A percentile compares a stretch with the other conserved stretches of the same genome.
Evolutionary conservation across 2,888 invertebrate species (phyloP).

Genomic region (Elysia crispata): DNA sequence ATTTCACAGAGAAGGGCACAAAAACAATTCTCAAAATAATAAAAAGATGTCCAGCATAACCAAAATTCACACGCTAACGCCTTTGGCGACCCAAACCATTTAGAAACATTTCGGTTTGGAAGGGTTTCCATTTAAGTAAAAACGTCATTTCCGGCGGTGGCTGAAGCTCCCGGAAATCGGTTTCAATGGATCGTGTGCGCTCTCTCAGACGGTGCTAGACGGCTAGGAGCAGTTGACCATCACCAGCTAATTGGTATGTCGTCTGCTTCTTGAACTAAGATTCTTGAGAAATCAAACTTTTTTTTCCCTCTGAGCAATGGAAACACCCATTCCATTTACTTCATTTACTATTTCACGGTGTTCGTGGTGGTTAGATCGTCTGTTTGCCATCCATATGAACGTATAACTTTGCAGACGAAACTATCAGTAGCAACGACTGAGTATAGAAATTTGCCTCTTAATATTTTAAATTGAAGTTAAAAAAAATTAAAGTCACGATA

Average conservation of each 20-base stretch:
- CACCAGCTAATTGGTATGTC: slow-evolving; percentile 28
- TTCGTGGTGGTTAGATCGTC: not conserved
- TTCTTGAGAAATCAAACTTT: not conserved
- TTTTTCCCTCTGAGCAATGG: not conserved
- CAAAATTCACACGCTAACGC: not conserved
- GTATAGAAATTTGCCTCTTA: no score
- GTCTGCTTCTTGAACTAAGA: slow-evolving; percentile 16
- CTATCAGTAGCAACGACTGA: no score
- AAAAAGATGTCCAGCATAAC: not conserved
- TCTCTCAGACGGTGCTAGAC: slow-evolving; percentile 30
- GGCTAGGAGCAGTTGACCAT: slow-evolving; percentile 22
- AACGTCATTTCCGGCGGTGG: slow-evolving; percentile 24
- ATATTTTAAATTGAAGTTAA: no score
- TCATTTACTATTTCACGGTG: not conserved
- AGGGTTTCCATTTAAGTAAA: not conserved
- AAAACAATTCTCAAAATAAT: not conserved
- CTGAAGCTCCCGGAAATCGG: slow-evolving; percentile 27
- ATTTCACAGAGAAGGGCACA: not conserved
- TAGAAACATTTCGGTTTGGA: slow-evolving; percentile 11
- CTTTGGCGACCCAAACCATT: not conserved
- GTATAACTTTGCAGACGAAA: no score
- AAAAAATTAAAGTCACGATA: no score
- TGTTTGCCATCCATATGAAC: no score
- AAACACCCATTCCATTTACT: not conserved
- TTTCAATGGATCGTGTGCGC: slow-evolving; percentile 19